Evolutionary conservation across 1,140 invertebrate species (phyloP).

Genomic region (Drosophila navojoa): DNA sequence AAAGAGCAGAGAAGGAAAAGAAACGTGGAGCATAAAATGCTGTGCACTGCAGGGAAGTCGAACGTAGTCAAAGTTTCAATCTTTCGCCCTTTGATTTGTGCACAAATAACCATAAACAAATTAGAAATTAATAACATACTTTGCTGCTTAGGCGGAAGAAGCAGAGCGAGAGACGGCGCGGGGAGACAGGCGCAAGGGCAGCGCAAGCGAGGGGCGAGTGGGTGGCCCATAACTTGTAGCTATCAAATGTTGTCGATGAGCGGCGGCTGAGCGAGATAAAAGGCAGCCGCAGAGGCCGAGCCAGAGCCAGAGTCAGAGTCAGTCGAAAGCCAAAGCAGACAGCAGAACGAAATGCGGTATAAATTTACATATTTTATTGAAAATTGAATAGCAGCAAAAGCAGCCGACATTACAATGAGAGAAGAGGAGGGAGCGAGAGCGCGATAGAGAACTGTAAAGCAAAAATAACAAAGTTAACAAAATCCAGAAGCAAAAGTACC

Average conservation of each 20-base stretch:
- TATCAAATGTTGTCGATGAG: conserved; percentile 74
- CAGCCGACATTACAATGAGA: conserved; percentile 10
- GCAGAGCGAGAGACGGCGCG: neutral
- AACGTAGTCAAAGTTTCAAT: conserved; percentile 66
- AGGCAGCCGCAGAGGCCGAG: conserved; percentile 24
- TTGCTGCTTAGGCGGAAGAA: conserved; percentile 61
- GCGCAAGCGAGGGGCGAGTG: neutral
- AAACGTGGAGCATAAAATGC: no score
- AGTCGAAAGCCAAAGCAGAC: conserved; percentile 16
- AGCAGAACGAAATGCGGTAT: conserved; percentile 72
- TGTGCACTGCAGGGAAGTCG: neutral
- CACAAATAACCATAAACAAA: conserved; percentile 81
- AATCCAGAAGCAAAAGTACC: conserved; percentile 68
- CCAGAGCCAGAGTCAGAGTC: neutral
- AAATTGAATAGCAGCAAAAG: conserved; percentile 70
- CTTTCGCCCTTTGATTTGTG: conserved; percentile 78
- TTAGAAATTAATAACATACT: conserved; percentile 82
- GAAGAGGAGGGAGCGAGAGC: conserved; percentile 3
- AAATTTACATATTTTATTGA: conserved; percentile 81
- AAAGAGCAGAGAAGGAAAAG: neutral
- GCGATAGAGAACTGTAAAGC: conserved; percentile 35
- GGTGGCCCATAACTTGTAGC: conserved; percentile 69
- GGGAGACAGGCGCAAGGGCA: neutral
- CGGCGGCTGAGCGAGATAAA: conserved; percentile 55
- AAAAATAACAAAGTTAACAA: conserved; percentile 79